Evolutionary conservation across 2,888 invertebrate species (phyloP).

Genomic region (Ypsolopha scabrella): DNA sequence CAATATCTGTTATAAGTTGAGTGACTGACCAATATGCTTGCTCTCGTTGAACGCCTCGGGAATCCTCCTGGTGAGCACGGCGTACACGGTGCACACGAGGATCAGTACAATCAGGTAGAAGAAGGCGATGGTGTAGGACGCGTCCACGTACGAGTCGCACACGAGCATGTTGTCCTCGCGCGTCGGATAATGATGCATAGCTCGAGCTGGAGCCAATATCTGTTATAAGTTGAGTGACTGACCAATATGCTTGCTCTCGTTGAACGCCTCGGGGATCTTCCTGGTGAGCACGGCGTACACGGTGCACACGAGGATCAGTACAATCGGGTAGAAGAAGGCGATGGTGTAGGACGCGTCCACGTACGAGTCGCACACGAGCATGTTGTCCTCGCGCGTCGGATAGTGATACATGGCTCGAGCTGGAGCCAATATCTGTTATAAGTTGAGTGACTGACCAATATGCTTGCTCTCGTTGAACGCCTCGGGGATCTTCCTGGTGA

Average conservation of each 20-base stretch:
- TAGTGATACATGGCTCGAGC: slow-evolving; percentile 90
- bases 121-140: slow-evolving; percentile 94
- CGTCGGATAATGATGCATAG: slow-evolving; percentile 88
- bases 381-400: slow-evolving; percentile 89
- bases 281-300: slow-evolving; percentile 94
- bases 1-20: too few species aligned
- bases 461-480: slow-evolving; percentile 98
- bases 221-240: slow-evolving; percentile 73
- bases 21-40: slow-evolving; percentile 86
- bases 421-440: slow-evolving; percentile 90
- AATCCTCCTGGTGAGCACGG: slow-evolving; percentile 93
- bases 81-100: slow-evolving; percentile 93
- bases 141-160: slow-evolving; percentile 90
- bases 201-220: slow-evolving; percentile 89
- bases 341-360: slow-evolving; percentile 94
- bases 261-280: slow-evolving; percentile 97
- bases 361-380: slow-evolving; percentile 90
- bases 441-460: slow-evolving; percentile 76
- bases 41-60: slow-evolving; percentile 99
- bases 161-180: slow-evolving; percentile 91
- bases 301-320: slow-evolving; percentile 90
- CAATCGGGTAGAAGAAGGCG: slow-evolving; percentile 92
- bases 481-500: slow-evolving; percentile 96
- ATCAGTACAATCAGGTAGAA: slow-evolving; percentile 92
- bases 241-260: slow-evolving; percentile 97